Base-by-base conservation (phyloP, 2,888 invertebrate genomes). In the Agrochola lota region DNA sequence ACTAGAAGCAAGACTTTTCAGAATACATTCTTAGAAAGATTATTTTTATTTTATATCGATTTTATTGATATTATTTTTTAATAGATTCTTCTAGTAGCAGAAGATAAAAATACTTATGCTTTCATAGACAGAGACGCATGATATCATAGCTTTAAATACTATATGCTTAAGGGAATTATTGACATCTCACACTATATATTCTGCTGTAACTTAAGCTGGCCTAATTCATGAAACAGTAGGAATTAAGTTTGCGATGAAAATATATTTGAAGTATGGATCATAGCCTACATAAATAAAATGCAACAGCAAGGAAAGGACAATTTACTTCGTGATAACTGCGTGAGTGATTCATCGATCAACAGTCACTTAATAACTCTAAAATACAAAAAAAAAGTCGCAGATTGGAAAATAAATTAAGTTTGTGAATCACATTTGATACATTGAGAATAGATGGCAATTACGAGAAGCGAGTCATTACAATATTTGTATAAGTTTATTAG, bases 381-480 rank as follows among this genome's bases (percentile, higher is more conserved):
- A 55, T 30, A 60, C 72, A 83, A 85, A 84, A 70, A n/a, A 84
- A 67, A 68, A 66, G 23, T 46, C 46, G 26, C 11, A 60, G 72
- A 85, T 82, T 78, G 62, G 43, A 82, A 72, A 77, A 59, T 43
- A 35, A 71, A 84, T 75, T 20, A 52, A 66, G 59, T 68, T 55
- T 69, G 55, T 9, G 3, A 35, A 71, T 17, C 30, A 52, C n/a
- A 78, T 55, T 67, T 43, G 30, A 62, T 35, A 23, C 30, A 60
- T 43, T 11, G 23, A 12, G n/a, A 60, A 52, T 17, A 60, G 52
- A 52, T 43, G 35, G 35, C 20, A 26, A 49, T 57, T 55, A 64
- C 46, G 2, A 77, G 15, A 30, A 15, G n/a, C 6, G 46, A 62
- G 20, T 64, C 30, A 66, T 60, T 71, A 66, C 17, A 9, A 30